Conservation (phyloP, 2,888 invertebrate genomes). For the Stramonita haemastoma region DNA sequence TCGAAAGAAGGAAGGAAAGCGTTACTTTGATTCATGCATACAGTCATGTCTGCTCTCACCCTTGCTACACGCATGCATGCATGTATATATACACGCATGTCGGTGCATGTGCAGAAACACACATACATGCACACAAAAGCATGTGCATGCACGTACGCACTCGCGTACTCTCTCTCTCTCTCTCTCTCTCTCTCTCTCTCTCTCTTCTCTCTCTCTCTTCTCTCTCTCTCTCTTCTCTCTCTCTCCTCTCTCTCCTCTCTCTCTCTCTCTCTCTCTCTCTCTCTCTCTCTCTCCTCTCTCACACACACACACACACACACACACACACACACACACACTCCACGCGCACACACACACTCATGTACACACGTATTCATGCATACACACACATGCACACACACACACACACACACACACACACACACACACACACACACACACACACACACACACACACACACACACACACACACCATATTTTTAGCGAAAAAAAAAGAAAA, state of each 20-base stretch:
- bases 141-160: not conserved
- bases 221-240: not conserved
- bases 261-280: slow-evolving; percentile 5
- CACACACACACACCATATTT: too few species aligned
- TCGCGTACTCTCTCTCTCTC: not conserved
- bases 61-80: not conserved
- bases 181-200: not conserved
- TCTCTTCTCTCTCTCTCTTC: not conserved
- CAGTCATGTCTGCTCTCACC: too few species aligned
- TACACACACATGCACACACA: slow-evolving; percentile 17
- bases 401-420: slow-evolving; percentile 3
- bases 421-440: too few species aligned
- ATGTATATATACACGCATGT: too few species aligned
- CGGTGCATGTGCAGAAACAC: not conserved
- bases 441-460: not conserved
- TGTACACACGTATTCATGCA: not conserved
- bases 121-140: not conserved
- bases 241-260: not conserved
- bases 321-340: too few species aligned
- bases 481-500: too few species aligned
- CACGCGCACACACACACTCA: too few species aligned
- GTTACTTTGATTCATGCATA: too few species aligned
- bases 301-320: too few species aligned
- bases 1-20: too few species aligned
- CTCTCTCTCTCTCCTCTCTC: not conserved